Evolutionary conservation across 2,888 invertebrate species (phyloP).

Genomic region (Biston betularia): DNA sequence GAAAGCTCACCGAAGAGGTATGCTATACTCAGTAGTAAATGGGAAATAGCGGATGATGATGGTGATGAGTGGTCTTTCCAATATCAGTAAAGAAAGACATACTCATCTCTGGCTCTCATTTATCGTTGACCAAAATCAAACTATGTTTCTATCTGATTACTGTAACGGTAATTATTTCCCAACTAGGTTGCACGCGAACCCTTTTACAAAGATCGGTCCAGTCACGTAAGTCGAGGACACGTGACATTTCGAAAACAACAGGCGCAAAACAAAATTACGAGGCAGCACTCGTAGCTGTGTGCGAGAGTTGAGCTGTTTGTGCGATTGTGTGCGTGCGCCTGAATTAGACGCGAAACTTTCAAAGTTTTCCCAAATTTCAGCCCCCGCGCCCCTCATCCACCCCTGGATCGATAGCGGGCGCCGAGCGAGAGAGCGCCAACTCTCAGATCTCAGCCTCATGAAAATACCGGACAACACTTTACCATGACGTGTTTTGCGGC

Average conservation of each 20-base stretch:
- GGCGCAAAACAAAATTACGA: slow-evolving; percentile 81
- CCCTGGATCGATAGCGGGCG: slow-evolving; percentile 80
- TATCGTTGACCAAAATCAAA: slow-evolving; percentile 21
- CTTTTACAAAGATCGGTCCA: slow-evolving; percentile 61
- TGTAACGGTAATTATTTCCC: slow-evolving; percentile 40
- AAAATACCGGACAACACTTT: slow-evolving; percentile 83
- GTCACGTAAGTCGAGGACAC: slow-evolving; percentile 75
- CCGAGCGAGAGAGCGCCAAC: slow-evolving; percentile 70
- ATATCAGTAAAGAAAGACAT: too few species aligned
- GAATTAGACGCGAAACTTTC: slow-evolving; percentile 87
- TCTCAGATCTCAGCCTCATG: slow-evolving; percentile 76
- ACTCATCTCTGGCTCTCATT: too few species aligned
- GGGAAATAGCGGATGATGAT: too few species aligned
- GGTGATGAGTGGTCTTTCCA: too few species aligned
- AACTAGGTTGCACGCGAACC: slow-evolving; percentile 55
- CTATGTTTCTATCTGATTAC: slow-evolving; percentile 27
- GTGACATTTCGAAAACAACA: slow-evolving; percentile 78
- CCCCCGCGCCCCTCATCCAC: slow-evolving; percentile 68
- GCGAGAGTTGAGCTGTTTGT: slow-evolving; percentile 66
- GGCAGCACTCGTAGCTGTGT: slow-evolving; percentile 63
- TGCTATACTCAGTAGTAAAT: too few species aligned
- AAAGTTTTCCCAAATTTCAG: slow-evolving; percentile 86
- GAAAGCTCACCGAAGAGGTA: too few species aligned
- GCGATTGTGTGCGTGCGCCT: slow-evolving; percentile 83
- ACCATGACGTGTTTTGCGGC: slow-evolving; percentile 74